Evolutionary conservation across 2,888 invertebrate genomes (phyloP).

Genomic region (Eulithis testata): DNA sequence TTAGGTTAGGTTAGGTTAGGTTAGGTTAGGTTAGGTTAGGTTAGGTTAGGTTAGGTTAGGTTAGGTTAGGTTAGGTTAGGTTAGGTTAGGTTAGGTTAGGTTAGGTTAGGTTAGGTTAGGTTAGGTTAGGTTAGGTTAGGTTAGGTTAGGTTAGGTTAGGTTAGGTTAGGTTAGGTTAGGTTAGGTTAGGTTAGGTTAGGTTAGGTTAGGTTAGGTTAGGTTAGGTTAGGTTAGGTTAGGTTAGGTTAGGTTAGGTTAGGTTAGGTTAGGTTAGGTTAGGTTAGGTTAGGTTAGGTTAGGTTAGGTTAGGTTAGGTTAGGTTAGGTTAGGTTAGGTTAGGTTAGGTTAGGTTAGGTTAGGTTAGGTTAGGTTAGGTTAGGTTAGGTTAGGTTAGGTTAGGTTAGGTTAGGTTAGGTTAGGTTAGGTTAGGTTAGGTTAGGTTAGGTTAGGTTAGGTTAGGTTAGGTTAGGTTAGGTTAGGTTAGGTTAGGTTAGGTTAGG

Average conservation of each 20-base stretch:
- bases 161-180: constrained; percentile 16
- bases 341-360: constrained; percentile 16
- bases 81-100: constrained; percentile 10
- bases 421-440: constrained; percentile 3
- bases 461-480: constrained; percentile 15
- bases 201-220: constrained; percentile 11
- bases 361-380: constrained; percentile 3
- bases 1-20: constrained; percentile 3
- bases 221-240: constrained; percentile 16
- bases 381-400: constrained; percentile 13
- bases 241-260: constrained; percentile 3
- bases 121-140: constrained; percentile 3
- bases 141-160: constrained; percentile 17
- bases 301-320: constrained; percentile 3
- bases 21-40: constrained; percentile 10
- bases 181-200: constrained; percentile 3
- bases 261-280: constrained; percentile 14
- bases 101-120: constrained; percentile 13
- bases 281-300: constrained; percentile 18
- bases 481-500: constrained; percentile 3
- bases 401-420: constrained; percentile 15
- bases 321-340: constrained; percentile 11
- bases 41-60: constrained; percentile 15
- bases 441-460: constrained; percentile 18
- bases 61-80: constrained; percentile 3